phyloP scores from a whole-genome alignment of 2,113 vertebrate genomes.

The Sylvia atricapilla region DNA sequence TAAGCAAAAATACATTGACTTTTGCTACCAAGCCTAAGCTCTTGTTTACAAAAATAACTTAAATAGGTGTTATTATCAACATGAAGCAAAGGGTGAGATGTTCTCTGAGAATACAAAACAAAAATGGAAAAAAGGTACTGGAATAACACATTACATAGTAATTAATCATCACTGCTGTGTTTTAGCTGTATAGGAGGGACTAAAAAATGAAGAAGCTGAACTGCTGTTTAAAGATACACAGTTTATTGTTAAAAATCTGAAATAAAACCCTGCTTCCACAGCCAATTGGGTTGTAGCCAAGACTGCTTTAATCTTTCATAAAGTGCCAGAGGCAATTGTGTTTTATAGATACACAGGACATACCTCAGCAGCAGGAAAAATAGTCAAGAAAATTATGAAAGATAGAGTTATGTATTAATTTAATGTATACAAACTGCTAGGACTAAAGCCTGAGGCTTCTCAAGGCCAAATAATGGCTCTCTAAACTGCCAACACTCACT shows the following conservation, averaged over 20 bases:
- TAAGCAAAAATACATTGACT: not conserved
- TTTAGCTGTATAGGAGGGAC: not conserved
- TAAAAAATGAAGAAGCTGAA: constrained; percentile 1
- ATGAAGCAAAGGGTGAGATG: not conserved
- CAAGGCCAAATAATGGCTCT: not conserved
- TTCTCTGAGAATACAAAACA: not conserved
- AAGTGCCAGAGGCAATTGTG: not conserved
- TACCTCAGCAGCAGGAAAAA: not conserved
- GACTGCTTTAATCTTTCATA: not conserved
- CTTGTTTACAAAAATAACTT: not conserved
- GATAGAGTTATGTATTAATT: not conserved
- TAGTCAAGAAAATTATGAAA: not conserved
- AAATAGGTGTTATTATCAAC: not conserved
- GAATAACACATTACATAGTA: not conserved
- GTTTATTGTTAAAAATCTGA: constrained; percentile 17
- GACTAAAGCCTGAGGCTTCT: not conserved
- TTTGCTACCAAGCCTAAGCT: not conserved
- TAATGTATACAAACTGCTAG: not conserved
- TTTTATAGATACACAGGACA: not conserved
- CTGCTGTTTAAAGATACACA: not conserved
- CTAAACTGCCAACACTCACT: not conserved
- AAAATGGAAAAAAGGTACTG: not conserved
- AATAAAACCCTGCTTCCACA: not conserved
- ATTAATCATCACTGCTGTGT: not conserved
- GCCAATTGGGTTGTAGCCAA: not conserved